Evolutionary conservation across 2,888 invertebrate genomes (phyloP).

Genomic region (Polydrusus pterygomalis): DNA sequence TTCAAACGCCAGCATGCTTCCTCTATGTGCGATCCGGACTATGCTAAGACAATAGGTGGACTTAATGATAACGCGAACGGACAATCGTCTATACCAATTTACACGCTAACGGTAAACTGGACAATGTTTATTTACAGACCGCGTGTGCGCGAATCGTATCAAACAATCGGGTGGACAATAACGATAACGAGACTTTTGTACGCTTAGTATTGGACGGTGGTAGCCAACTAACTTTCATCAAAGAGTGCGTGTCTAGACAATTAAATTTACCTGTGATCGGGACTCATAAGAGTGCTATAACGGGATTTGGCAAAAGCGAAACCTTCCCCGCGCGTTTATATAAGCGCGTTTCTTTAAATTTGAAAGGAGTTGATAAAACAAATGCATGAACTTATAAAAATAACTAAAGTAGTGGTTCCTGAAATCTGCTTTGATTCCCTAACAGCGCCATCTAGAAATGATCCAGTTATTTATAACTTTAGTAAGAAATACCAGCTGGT

Average conservation of each 20-base stretch:
- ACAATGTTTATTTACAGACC: not conserved
- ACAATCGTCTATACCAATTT: not conserved
- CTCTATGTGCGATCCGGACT: not conserved
- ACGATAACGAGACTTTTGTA: too few relatives aligned
- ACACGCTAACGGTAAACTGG: not conserved
- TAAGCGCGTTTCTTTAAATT: not conserved
- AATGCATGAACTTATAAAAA: not conserved
- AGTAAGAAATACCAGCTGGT: not conserved
- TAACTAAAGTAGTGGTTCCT: not conserved
- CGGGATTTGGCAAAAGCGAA: not conserved
- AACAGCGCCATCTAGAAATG: not conserved
- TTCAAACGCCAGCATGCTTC: not conserved
- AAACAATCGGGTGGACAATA: not conserved
- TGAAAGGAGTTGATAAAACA: not conserved
- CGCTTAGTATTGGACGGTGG: not conserved
- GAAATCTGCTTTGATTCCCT: not conserved
- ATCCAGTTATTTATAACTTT: not conserved
- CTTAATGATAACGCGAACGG: not conserved
- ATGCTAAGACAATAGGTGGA: not conserved
- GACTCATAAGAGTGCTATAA: not conserved
- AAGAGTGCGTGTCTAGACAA: not conserved
- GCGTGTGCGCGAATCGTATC: not conserved
- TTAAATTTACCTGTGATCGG: not conserved
- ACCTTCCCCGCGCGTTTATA: not conserved
- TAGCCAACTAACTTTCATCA: not conserved